Percentiles rank a stretch among this genome's conserved stretches.
phyloP scores from a whole-genome alignment of 2,888 invertebrate genomes.

The Calameuta idolon region DNA sequence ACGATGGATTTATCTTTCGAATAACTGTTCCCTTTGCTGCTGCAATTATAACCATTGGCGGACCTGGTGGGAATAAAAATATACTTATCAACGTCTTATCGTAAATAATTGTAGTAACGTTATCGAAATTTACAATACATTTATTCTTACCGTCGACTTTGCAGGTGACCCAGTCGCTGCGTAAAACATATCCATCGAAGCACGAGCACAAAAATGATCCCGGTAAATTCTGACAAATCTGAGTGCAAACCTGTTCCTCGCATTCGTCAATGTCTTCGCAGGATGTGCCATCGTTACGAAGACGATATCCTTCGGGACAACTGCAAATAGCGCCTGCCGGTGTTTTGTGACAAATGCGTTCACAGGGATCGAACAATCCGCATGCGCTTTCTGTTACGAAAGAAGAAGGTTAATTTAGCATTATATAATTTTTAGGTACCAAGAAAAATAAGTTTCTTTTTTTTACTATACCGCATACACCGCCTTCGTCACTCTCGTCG shows the following conservation, averaged over 20 bases:
- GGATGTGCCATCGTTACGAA: slow-evolving; percentile 68
- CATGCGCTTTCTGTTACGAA: slow-evolving; percentile 66
- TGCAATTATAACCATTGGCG: slow-evolving; percentile 57
- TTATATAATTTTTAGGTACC: background rate
- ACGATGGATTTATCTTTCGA: slow-evolving; percentile 42
- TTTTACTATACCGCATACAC: slow-evolving; percentile 69
- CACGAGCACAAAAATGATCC: slow-evolving; percentile 75
- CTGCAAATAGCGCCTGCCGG: slow-evolving; percentile 77
- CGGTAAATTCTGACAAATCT: slow-evolving; percentile 71
- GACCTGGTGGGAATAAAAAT: slow-evolving; percentile 42
- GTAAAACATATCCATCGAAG: slow-evolving; percentile 71
- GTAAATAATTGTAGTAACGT: background rate
- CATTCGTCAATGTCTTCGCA: slow-evolving; percentile 85
- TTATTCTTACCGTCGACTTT: slow-evolving; percentile 71
- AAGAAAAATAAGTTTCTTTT: background rate
- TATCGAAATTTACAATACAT: background rate
- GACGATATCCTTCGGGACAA: slow-evolving; percentile 73
- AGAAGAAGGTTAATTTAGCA: background rate
- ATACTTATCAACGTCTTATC: background rate
- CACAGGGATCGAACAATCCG: slow-evolving; percentile 66
- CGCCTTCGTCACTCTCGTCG: slow-evolving; percentile 79
- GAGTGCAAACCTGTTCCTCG: slow-evolving; percentile 72
- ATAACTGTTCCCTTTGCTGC: slow-evolving; percentile 50
- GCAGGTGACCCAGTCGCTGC: slow-evolving; percentile 76
- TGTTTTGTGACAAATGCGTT: slow-evolving; percentile 73